Percentiles rank a stretch among this genome's conserved stretches.
Conservation (phyloP, 2,797 vertebrate genomes). For the Danio aesculapii region DNA sequence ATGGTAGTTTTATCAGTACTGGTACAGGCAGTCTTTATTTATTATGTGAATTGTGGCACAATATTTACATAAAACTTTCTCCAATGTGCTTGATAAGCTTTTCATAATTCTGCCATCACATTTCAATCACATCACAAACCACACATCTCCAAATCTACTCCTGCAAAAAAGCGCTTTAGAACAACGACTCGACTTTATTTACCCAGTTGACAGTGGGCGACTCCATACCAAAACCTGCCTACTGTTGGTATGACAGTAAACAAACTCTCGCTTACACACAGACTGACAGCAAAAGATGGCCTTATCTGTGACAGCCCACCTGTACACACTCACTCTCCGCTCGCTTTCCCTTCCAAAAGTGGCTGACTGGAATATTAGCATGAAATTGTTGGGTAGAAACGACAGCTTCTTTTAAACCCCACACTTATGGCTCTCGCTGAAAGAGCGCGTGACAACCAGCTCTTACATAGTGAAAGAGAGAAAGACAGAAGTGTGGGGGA, state of each 20-base stretch:
- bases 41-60: neutral
- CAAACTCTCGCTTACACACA: constrained; percentile 25
- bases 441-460: constrained; percentile 50
- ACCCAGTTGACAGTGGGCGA: neutral
- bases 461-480: constrained; percentile 50
- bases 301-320: constrained; percentile 50
- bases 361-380: constrained; percentile 62
- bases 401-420: constrained; percentile 61
- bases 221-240: constrained; percentile 19
- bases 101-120: neutral
- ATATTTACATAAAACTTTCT: neutral
- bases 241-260: constrained; percentile 46
- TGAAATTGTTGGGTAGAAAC: constrained; percentile 62
- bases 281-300: constrained; percentile 15
- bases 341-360: constrained; percentile 27
- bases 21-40: neutral
- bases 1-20: too few relatives aligned
- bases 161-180: neutral
- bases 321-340: constrained; percentile 4
- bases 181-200: neutral
- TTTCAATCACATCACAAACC: neutral
- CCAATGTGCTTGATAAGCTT: neutral
- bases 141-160: neutral
- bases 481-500: constrained; percentile 1
- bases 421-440: constrained; percentile 53